Base-by-base conservation (phyloP, 2,113 vertebrate genomes). In the Glaucomys volans region DNA sequence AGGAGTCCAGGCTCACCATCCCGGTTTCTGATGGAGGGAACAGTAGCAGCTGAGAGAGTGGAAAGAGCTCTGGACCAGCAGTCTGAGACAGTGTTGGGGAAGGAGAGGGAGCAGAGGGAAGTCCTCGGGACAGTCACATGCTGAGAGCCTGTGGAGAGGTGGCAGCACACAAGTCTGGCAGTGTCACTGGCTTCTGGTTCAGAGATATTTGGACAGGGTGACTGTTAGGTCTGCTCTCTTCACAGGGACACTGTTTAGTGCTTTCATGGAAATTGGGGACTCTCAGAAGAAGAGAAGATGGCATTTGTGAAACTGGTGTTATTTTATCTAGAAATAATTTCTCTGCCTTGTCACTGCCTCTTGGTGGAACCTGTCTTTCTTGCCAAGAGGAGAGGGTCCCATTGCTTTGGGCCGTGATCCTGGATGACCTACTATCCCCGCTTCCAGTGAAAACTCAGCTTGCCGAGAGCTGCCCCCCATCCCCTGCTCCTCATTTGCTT, bases 301-400 rank as follows among this genome's bases (percentile, higher is more conserved):
- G 75, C 54, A 20, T 72, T 81, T 94, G 81, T 67, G 88, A 85
- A 88, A 52, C 87, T 50, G 28, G 50, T 85, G 59, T 80, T 90
- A 76, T 35, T 94, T 87, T 90, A 84, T 94, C 80, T 93, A 69
- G 91, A 88, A 94, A 85, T 69, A 77, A 81, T 72, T 94, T 96
- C 74, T 89, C 79, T 47, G 35, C 32, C 86, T 82, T 40, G 82
- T 91, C 77, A 37, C 62, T 81, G 84, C 50, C 50, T 85, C 77
- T 75, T 52, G 69, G 76, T 26, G 71, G 54, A 52, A 88, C 30
- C 50, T 16, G 9, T 40, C 54, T 42, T 42, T 91, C 81, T 75
- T 84, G 66, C 76, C 57, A 54, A 47, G 28, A 59, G 69, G 85
- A 71, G 52, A 28, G 44, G 17, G 8, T 66, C 72, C 50, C 40